A percentile compares a stretch with the other conserved stretches of the same genome.
Conservation (phyloP, 2,888 invertebrate genomes). For the Lithodes maja region DNA sequence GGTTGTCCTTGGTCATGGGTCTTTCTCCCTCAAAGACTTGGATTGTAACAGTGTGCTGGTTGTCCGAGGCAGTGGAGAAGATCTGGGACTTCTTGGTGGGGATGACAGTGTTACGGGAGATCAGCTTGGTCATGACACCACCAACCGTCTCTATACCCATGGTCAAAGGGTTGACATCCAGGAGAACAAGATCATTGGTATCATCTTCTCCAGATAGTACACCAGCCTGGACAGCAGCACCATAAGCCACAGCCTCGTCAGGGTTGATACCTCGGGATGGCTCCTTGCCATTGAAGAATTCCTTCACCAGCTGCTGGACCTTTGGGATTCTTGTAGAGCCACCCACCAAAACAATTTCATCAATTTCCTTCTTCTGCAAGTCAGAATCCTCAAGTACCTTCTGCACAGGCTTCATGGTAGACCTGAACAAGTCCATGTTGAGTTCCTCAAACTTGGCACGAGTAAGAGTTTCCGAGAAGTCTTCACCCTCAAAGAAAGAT, state of each 20-base stretch:
- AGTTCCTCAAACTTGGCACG: constrained; percentile 99
- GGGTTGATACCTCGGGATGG: constrained; percentile 98
- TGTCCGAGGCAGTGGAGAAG: constrained; percentile 99
- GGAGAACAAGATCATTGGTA: constrained; percentile 90
- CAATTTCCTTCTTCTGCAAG: constrained; percentile 97
- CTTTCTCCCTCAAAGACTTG: constrained; percentile 99
- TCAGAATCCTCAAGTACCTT: constrained; percentile 99
- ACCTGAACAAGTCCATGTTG: constrained; percentile 88
- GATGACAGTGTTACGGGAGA: constrained; percentile 97
- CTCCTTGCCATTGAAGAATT: constrained; percentile 98
- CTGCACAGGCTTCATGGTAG: constrained; percentile 95
- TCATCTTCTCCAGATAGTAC: constrained; percentile 98
- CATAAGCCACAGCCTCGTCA: constrained; percentile 99
- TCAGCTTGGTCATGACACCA: constrained; percentile 99
- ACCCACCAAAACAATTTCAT: constrained; percentile 99
- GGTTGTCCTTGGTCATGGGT: constrained; percentile 99
- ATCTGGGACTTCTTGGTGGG: constrained; percentile 99
- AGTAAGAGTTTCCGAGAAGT: constrained; percentile 98
- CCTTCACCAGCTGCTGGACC: constrained; percentile 93
- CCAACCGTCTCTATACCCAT: constrained; percentile 99
- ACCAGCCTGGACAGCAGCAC: constrained; percentile 98
- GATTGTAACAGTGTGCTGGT: constrained; percentile 99
- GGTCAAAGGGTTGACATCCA: constrained; percentile 98
- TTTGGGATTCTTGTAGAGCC: constrained; percentile 99
- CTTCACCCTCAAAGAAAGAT: constrained; percentile 97